Evolutionary conservation across 2,113 vertebrate genomes (phyloP).

Genomic region (Procavia capensis): DNA sequence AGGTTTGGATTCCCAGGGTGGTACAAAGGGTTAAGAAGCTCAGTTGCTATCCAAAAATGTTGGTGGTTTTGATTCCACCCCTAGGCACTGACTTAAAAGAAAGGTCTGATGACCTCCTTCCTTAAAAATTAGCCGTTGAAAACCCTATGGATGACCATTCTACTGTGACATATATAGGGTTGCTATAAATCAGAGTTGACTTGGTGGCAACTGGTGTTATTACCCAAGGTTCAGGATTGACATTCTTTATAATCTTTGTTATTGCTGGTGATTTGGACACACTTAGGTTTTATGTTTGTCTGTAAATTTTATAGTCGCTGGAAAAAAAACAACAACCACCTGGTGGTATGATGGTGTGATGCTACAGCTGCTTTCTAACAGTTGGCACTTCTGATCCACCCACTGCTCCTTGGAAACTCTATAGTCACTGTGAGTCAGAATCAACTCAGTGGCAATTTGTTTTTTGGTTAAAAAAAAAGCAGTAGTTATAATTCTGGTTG

Average conservation of each 20-base stretch:
- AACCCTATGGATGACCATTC: background rate
- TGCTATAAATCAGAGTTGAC: background rate
- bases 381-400: no score
- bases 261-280: background rate
- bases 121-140: background rate
- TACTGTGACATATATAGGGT: background rate
- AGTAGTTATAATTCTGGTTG: background rate
- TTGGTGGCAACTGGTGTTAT: background rate
- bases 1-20: background rate
- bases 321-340: background rate
- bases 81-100: background rate
- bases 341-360: no score
- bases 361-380: no score
- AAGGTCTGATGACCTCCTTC: background rate
- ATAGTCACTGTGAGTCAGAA: no score
- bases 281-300: background rate
- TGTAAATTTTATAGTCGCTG: background rate
- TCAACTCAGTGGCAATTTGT: no score
- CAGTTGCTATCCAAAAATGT: background rate
- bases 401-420: no score
- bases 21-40: background rate
- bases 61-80: background rate
- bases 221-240: background rate
- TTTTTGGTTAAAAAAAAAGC: no score
- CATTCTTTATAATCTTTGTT: background rate